Base-by-base conservation (phyloP, 2,888 invertebrate species). In the Leptinotarsa rubiginosa region DNA sequence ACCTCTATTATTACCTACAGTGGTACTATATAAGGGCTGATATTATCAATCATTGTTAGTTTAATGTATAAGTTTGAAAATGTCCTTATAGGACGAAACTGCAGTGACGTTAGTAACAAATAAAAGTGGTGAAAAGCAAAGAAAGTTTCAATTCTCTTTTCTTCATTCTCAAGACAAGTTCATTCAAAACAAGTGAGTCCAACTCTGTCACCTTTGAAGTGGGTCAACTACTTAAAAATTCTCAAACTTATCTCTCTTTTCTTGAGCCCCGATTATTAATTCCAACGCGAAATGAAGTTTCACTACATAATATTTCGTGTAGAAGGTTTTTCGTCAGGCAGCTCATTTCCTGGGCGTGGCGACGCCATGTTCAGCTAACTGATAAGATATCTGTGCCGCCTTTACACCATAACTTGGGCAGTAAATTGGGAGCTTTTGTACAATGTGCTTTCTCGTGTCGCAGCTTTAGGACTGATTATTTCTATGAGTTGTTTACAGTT, bases 381-480 rank as follows among this genome's bases (percentile, higher is more conserved):
- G 85, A 85, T 86, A 86, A 83, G 81, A 77, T 83, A 86, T 85
- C 85, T 85, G 84, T 82, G 82, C 84, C 85, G 85, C 85, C 86
- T 84, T 79, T 79, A 81, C 81, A 81, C 79, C 80, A 81, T 41
- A 49, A 69, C 56, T 69, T 69, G 12, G 18, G 7, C 13, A 18
- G 31, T 56, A 69, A 56, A 20, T 20, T 47, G 54, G 16, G 47
- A 52, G 69, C 31, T 47, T 18, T 56, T 12, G 47, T 47, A 47
- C 56, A 16, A 4, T 56, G 56, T 20, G 47, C 52, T 69, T 69
- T 56, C 18, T 22, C 31, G 20, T 41, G n/a, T 41, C 62, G 62
- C 10, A 41, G 31, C 47, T 41, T 59, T 56, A 12, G 16, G 56
- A 47, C 56, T 69, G 16, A 47, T 47, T 56, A 20, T 54, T 54